These are phyloP conservation scores for Gerris buenoi DNA, from an alignment of 1,140 invertebrate species.

Conservation along the genomic window DNA sequence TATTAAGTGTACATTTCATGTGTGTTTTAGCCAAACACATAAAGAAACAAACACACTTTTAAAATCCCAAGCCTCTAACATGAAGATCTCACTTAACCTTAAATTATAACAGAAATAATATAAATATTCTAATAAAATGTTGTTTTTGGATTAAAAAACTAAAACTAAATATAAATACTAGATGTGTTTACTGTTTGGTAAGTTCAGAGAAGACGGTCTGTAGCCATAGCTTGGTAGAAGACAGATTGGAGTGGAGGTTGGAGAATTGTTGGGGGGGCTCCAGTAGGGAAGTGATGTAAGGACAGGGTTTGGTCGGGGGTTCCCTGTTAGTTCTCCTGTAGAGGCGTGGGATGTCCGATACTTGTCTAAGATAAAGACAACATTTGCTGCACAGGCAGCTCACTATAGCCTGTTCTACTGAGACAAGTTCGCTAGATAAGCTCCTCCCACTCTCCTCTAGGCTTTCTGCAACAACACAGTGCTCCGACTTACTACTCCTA, in stretches of 20 bases:
- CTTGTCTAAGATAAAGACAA: slow-evolving; percentile 47
- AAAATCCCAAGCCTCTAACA: too few species aligned
- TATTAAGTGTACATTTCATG: too few species aligned
- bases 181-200: slow-evolving; percentile 47
- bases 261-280: slow-evolving; percentile 45
- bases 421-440: slow-evolving; percentile 34
- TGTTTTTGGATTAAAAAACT: too few species aligned
- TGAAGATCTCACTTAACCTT: too few species aligned
- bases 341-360: slow-evolving; percentile 78
- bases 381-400: slow-evolving; percentile 39
- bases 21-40: too few species aligned
- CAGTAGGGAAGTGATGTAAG: slow-evolving; percentile 57
- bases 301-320: slow-evolving; percentile 57
- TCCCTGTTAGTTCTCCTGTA: slow-evolving; percentile 86
- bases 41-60: too few species aligned
- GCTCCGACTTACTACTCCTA: background rate
- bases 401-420: slow-evolving; percentile 40
- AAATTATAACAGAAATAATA: too few species aligned
- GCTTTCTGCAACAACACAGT: slow-evolving; percentile 28
- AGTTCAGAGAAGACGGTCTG: slow-evolving; percentile 42
- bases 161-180: too few species aligned
- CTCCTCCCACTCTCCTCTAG: slow-evolving; percentile 34
- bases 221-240: slow-evolving; percentile 37
- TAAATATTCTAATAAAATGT: too few species aligned
- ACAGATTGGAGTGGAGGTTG: slow-evolving; percentile 36